A percentile compares a stretch with the other conserved stretches of the same genome.
phyloP scores from a whole-genome alignment of 2,888 invertebrate genomes.

The Drosophila siamana region DNA sequence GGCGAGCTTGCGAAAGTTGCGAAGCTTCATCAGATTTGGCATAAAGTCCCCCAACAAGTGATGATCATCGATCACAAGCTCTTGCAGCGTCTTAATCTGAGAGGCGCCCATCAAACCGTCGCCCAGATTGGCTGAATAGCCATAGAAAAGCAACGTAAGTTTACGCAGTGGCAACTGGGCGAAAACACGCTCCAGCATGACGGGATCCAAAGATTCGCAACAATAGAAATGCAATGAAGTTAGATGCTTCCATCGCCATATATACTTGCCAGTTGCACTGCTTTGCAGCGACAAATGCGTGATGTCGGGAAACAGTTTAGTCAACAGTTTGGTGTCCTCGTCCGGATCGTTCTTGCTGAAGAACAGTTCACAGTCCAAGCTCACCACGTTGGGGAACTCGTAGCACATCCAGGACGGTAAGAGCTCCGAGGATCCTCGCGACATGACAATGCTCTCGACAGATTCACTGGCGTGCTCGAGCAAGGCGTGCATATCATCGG shows the following conservation, averaged over 20 bases:
- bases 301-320: conserved; percentile 56
- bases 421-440: neutral
- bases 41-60: conserved; percentile 41
- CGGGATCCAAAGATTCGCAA: conserved; percentile 40
- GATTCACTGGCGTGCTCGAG: conserved; percentile 34
- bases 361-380: conserved; percentile 26
- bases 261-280: conserved; percentile 40
- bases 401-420: conserved; percentile 24
- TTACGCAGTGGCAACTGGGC: conserved; percentile 45
- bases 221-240: conserved; percentile 46
- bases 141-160: conserved; percentile 45
- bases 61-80: conserved; percentile 60
- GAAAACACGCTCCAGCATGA: conserved; percentile 31
- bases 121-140: conserved; percentile 31
- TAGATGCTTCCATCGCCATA: conserved; percentile 45
- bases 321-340: conserved; percentile 32
- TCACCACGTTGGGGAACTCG: conserved; percentile 49
- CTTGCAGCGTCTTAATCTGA: conserved; percentile 48
- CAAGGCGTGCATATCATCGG: conserved; percentile 38
- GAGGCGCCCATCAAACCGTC: conserved; percentile 20
- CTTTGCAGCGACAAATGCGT: conserved; percentile 19
- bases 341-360: conserved; percentile 16
- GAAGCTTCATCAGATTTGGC: conserved; percentile 39
- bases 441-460: conserved; percentile 41
- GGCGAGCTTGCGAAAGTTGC: conserved; percentile 33